Evolutionary conservation across 1,140 invertebrate species (phyloP).

Genomic region (Yoshiicerus persimilis): DNA sequence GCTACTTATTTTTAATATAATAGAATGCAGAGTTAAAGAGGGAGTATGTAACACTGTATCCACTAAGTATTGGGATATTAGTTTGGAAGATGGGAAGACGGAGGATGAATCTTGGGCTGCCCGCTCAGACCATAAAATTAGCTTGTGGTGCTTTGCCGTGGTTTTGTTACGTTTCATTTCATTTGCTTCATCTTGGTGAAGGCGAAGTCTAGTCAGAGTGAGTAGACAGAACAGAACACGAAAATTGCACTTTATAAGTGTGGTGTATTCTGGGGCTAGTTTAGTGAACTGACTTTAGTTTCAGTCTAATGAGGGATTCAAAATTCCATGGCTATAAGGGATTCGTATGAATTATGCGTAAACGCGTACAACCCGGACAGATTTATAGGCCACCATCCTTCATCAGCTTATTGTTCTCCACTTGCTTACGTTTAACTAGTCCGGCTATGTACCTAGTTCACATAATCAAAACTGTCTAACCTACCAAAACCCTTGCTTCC

Average conservation of each 20-base stretch:
- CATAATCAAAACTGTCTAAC: not conserved
- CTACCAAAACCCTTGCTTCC: not conserved
- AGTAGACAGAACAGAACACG: not conserved
- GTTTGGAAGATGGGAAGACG: not conserved
- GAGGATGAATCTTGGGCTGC: not conserved
- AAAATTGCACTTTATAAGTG: too few species aligned
- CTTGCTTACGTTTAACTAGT: slow-evolving; percentile 14
- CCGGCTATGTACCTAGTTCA: not conserved
- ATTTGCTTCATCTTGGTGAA: not conserved
- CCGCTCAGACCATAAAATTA: slow-evolving; percentile 13
- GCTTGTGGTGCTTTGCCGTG: slow-evolving; percentile 9
- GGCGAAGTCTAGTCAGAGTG: not conserved
- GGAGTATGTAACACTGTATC: not conserved
- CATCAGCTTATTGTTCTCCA: slow-evolving; percentile 18
- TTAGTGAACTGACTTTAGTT: not conserved
- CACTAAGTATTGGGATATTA: not conserved
- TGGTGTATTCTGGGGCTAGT: too few species aligned
- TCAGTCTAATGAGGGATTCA: slow-evolving; percentile 10
- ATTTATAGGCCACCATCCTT: slow-evolving; percentile 19
- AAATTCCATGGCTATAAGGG: slow-evolving; percentile 15
- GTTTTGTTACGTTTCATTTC: slow-evolving; percentile 10
- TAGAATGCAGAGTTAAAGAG: not conserved
- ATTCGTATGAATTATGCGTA: slow-evolving; percentile 20
- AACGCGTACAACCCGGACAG: not conserved
- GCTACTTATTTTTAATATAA: not conserved